Conservation (phyloP, 2,888 invertebrate genomes). For the Apodemia hepburni region DNA sequence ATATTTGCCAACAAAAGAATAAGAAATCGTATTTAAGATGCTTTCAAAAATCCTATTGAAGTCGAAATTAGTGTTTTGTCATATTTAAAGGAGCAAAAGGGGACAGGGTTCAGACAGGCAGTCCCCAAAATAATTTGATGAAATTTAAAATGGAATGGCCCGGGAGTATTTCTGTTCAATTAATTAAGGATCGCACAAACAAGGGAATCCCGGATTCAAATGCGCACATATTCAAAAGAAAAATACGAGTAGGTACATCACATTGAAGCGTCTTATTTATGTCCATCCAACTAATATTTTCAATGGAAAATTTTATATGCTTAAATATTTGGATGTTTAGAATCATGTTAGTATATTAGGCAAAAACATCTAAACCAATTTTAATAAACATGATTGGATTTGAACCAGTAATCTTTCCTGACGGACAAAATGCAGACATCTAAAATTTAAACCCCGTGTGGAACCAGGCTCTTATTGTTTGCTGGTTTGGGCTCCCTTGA, state of each 20-base stretch:
- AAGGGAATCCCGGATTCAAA: background rate
- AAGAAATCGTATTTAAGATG: background rate
- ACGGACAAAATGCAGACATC: too few relatives aligned
- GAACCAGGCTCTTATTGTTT: too few relatives aligned
- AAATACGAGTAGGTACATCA: background rate
- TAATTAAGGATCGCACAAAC: slow-evolving; percentile 9
- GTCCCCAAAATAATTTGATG: background rate
- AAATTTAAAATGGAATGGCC: slow-evolving; percentile 8
- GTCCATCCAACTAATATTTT: background rate
- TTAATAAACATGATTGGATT: too few relatives aligned
- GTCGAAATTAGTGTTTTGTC: background rate
- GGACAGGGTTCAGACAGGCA: background rate
- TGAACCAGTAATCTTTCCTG: too few relatives aligned
- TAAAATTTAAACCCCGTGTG: too few relatives aligned
- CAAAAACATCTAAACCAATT: too few relatives aligned
- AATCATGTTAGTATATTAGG: too few relatives aligned
- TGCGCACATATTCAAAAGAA: background rate
- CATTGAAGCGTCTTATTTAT: background rate
- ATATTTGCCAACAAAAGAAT: background rate
- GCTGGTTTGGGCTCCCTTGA: too few relatives aligned
- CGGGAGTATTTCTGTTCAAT: background rate
- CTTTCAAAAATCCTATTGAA: background rate
- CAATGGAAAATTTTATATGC: too few relatives aligned
- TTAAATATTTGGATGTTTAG: too few relatives aligned
- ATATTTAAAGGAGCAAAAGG: background rate